phyloP scores from a whole-genome alignment of 1,140 invertebrate genomes.

The Drosophila murphyi region DNA sequence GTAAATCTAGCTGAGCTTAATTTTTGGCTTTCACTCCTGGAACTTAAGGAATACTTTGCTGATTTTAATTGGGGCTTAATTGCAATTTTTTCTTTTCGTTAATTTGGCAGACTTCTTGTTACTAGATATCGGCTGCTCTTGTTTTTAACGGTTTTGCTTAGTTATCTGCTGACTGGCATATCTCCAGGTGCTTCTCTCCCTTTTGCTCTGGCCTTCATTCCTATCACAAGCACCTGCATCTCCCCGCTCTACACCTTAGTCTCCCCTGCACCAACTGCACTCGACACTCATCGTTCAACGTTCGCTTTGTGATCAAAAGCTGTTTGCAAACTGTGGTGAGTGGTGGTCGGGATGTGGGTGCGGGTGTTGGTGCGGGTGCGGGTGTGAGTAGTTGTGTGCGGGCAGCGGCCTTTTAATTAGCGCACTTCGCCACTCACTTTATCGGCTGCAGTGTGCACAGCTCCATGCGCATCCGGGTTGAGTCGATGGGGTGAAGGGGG shows the following conservation, averaged over 20 bases:
- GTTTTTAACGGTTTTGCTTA: too few relatives aligned
- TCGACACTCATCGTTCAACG: conserved; percentile 2
- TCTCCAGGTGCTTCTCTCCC: neutral
- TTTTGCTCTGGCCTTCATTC: neutral
- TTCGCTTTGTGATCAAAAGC: conserved; percentile 42
- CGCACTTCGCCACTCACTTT: conserved; percentile 54
- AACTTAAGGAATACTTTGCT: too few relatives aligned
- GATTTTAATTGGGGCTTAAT: too few relatives aligned
- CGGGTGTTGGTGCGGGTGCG: neutral
- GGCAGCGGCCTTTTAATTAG: conserved; percentile 59
- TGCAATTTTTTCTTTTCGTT: too few relatives aligned
- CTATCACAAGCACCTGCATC: conserved; percentile 20
- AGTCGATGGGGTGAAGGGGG: neutral
- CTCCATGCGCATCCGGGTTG: neutral
- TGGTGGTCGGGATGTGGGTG: neutral
- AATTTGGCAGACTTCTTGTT: neutral
- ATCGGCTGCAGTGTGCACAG: conserved; percentile 36
- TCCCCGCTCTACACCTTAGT: neutral
- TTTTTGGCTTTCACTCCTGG: too few relatives aligned
- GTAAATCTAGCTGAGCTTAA: too few relatives aligned
- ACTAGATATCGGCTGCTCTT: neutral
- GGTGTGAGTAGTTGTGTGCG: conserved; percentile 19
- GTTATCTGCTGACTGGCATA: neutral
- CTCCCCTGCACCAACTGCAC: neutral
- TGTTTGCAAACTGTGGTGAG: conserved; percentile 24